Evolutionary conservation across 2,888 invertebrate genomes (phyloP).

Genomic region (Agrotis segetum): DNA sequence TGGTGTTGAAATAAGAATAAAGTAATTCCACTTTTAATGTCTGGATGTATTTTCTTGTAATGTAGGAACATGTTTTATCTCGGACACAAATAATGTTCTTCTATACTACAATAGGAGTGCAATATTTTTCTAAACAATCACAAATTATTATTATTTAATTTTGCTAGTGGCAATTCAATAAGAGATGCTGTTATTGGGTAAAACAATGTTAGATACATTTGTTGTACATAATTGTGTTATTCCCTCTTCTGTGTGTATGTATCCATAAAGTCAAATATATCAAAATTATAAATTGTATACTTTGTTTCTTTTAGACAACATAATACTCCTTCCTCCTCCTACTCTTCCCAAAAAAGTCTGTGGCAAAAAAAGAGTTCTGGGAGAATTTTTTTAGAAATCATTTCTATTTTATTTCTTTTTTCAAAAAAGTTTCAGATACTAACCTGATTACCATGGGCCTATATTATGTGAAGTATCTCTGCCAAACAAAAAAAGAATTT

Average conservation of each 20-base stretch:
- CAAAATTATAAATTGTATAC: constrained; percentile 55
- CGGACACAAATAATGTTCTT: constrained; percentile 45
- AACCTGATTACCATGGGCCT: no score
- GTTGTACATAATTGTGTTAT: constrained; percentile 66
- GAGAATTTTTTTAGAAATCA: no score
- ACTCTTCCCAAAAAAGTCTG: no score
- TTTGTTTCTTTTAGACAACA: constrained; percentile 4
- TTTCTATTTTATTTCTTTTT: no score
- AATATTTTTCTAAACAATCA: constrained; percentile 64
- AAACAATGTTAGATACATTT: constrained; percentile 56
- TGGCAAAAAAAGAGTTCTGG: no score
- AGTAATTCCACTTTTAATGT: constrained; percentile 60
- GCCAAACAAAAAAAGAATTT: no score
- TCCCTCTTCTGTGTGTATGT: constrained; percentile 58
- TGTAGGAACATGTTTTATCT: constrained; percentile 58
- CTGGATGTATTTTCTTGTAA: constrained; percentile 66
- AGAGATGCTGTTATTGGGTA: constrained; percentile 47
- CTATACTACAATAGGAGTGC: constrained; percentile 41
- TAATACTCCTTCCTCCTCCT: no score
- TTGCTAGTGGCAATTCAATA: constrained; percentile 41
- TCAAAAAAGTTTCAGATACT: no score
- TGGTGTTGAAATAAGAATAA: constrained; percentile 53
- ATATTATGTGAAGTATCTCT: no score
- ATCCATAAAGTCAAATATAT: constrained; percentile 62
- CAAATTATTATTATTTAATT: constrained; percentile 47